A percentile compares a stretch with the other conserved stretches of the same genome.
These are phyloP conservation scores for Hemicrepidius hirtus DNA, from an alignment of 2,888 invertebrate genomes.

Conservation along the genomic window DNA sequence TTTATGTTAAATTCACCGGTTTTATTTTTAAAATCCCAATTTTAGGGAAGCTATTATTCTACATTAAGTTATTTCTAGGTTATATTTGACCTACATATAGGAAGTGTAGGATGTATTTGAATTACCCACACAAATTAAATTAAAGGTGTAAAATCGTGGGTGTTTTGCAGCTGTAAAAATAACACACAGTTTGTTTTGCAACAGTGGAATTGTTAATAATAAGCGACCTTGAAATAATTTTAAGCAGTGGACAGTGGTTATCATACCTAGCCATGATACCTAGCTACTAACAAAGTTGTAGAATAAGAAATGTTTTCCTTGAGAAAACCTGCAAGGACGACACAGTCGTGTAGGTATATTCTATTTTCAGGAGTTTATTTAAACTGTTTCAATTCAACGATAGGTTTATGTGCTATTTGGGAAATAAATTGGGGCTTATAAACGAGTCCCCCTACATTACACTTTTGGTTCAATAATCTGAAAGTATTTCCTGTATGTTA, in stretches of 20 bases:
- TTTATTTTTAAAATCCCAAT: not conserved
- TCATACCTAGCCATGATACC: too few species aligned
- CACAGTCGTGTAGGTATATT: too few species aligned
- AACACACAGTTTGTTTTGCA: conserved; percentile 16
- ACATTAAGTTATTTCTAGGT: conserved; percentile 56
- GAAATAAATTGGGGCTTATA: too few species aligned
- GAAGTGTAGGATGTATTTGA: conserved; percentile 54
- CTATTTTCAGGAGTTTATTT: too few species aligned
- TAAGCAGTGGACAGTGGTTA: conserved; percentile 1
- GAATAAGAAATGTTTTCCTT: not conserved
- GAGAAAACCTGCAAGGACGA: not conserved
- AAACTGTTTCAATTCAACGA: too few species aligned
- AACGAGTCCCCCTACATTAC: too few species aligned
- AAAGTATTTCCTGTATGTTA: too few species aligned
- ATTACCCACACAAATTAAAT: conserved; percentile 41
- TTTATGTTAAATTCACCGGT: not conserved
- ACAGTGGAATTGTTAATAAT: conserved; percentile 9
- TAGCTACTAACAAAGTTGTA: too few species aligned
- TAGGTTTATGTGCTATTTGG: too few species aligned
- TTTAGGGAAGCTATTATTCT: conserved; percentile 20
- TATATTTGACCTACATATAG: conserved; percentile 63
- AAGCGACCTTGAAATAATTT: conserved; percentile 13
- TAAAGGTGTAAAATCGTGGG: conserved; percentile 34
- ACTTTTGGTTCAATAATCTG: too few species aligned
- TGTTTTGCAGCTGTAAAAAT: conserved; percentile 31